Evolutionary conservation across 2,113 vertebrate genomes (phyloP).

Genomic region (Serinus canaria): DNA sequence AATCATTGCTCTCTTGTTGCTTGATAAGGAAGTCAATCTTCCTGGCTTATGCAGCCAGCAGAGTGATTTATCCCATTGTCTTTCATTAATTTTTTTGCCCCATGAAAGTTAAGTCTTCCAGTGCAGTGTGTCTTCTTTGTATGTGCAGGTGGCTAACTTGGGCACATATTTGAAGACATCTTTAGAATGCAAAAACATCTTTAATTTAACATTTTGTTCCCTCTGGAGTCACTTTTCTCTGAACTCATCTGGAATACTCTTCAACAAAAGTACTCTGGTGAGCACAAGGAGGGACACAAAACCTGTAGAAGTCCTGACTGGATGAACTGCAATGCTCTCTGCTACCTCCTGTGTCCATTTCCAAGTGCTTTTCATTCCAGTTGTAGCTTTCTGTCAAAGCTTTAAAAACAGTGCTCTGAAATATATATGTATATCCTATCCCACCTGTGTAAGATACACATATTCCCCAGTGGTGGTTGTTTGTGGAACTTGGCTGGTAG

Average conservation of each 20-base stretch:
- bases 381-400: background rate
- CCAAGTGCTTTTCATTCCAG: background rate
- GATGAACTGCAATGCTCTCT: background rate
- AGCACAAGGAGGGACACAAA: background rate
- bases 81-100: background rate
- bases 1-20: background rate
- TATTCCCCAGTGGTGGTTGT: background rate
- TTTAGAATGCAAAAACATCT: background rate
- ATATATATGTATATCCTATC: rapidly evolving
- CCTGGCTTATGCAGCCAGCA: background rate
- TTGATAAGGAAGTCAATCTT: background rate
- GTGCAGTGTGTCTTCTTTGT: background rate
- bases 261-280: background rate
- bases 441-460: rapidly evolving
- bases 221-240: background rate
- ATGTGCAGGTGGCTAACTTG: background rate
- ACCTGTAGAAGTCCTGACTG: background rate
- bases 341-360: background rate
- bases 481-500: background rate
- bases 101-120: background rate
- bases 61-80: background rate
- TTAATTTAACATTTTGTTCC: background rate
- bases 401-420: background rate
- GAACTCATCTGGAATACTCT: background rate
- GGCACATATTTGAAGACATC: background rate